Conservation (phyloP, 2,797 vertebrate species). For the Intellagama lesueurii region DNA sequence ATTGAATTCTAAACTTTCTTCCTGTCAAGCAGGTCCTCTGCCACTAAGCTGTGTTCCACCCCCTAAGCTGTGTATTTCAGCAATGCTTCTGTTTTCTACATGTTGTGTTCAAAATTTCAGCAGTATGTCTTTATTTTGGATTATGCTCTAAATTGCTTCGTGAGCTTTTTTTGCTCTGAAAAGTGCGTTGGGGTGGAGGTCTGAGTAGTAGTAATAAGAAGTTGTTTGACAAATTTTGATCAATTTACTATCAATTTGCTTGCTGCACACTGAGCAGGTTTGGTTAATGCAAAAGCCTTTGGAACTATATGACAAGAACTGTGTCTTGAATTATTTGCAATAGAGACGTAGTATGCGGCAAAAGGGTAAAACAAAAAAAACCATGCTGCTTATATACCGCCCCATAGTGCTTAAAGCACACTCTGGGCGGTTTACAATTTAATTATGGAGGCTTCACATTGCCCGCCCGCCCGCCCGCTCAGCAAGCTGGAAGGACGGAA, state of each 20-base stretch:
- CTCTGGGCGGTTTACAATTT: too few relatives aligned
- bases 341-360: not conserved
- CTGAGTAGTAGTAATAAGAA: too few relatives aligned
- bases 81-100: not conserved
- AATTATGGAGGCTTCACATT: too few relatives aligned
- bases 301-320: not conserved
- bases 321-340: constrained; percentile 25
- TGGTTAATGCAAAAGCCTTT: not conserved
- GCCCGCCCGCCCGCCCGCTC: too few relatives aligned
- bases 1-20: not conserved
- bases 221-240: not conserved
- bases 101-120: not conserved
- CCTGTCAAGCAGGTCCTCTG: too few relatives aligned
- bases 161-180: not conserved
- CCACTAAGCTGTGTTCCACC: too few relatives aligned
- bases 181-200: not conserved
- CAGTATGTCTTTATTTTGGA: not conserved
- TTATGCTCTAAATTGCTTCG: not conserved
- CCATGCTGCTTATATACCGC: too few relatives aligned
- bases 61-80: not conserved
- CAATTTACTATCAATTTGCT: not conserved
- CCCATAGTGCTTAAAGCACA: too few relatives aligned
- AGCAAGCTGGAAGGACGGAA: too few relatives aligned
- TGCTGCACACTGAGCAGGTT: not conserved
- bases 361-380: not conserved